Conservation (phyloP, 2,797 vertebrate species). For the Dicrostonyx torquatus region DNA sequence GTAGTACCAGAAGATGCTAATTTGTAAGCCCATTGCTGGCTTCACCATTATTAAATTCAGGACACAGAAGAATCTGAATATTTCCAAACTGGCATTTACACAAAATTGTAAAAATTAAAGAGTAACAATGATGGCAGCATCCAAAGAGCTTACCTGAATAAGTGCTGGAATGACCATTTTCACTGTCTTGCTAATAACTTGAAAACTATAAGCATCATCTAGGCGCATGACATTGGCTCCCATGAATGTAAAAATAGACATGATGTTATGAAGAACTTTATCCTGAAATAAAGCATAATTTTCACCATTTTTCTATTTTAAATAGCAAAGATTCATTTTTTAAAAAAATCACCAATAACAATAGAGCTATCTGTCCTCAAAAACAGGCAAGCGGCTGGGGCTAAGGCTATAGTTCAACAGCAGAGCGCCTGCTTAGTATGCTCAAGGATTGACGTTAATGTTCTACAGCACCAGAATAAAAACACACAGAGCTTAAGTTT, state of each 20-base stretch:
- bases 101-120: neutral
- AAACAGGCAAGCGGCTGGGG: neutral
- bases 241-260: constrained; percentile 99
- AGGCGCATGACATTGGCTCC: constrained; percentile 95
- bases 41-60: neutral
- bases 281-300: constrained; percentile 88
- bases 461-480: neutral
- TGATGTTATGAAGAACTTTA: constrained; percentile 98
- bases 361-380: neutral
- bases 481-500: neutral
- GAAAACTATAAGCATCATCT: constrained; percentile 97
- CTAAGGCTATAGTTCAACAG: neutral
- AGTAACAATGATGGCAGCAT: neutral
- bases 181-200: constrained; percentile 96
- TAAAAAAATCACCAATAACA: neutral
- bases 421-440: neutral
- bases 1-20: neutral
- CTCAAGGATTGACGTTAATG: neutral
- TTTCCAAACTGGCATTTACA: neutral
- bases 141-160: constrained; percentile 89
- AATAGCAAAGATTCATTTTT: neutral
- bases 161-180: constrained; percentile 96
- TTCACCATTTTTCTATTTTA: constrained; percentile 59
- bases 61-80: neutral
- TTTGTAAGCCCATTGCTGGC: neutral